Base-by-base conservation (phyloP, 2,888 invertebrate species). In the Cenopis cana region DNA sequence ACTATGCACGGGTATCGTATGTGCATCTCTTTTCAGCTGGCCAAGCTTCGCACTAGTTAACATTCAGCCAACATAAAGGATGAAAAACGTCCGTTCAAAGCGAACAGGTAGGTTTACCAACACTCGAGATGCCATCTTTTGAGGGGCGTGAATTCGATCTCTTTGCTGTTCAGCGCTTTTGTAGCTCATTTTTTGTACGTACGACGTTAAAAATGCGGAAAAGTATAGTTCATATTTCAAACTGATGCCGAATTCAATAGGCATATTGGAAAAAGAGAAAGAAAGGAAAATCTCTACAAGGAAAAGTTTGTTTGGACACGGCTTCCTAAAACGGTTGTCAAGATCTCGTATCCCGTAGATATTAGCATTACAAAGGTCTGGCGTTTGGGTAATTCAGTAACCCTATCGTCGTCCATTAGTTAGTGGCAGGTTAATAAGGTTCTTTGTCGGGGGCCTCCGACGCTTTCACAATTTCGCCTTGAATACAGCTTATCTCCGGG, bases 1-100 rank as follows among this genome's bases (percentile, higher is more conserved):
- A 91, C 86, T 91, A 90, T 91, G 89, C 88, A 88, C 80, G 85
- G 91, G 85, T 91, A 91, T 92, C 91, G 77, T 90, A 91, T 91
- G 85, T 90, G 84, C 91, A 92, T 92, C 91, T 91, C 91, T 81
- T 87, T 91, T 89, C 89, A 90, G 79, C 85, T 84, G 87, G 76
- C 87, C 89, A 85, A 78, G 79, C 81, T 81, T 86, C 82, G 85
- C 87, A 86, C 62, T 69, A 64, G 76, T 88, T 85, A 87, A 82
- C 81, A 82, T 84, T 73, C 75, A 72, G 76, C 76, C 77, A 79
- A 78, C 81, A 82, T 84, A 86, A 87, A 83, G 82, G 83, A 81
- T 83, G 82, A 85, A 87, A 86, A 71, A 85, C 80, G 80, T 79
- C 76, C 76, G 76, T 75, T 89, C 89, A 89, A 90, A 89, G 89